phyloP scores from a whole-genome alignment of 1,140 invertebrate genomes.

The Oscheius sp. region DNA sequence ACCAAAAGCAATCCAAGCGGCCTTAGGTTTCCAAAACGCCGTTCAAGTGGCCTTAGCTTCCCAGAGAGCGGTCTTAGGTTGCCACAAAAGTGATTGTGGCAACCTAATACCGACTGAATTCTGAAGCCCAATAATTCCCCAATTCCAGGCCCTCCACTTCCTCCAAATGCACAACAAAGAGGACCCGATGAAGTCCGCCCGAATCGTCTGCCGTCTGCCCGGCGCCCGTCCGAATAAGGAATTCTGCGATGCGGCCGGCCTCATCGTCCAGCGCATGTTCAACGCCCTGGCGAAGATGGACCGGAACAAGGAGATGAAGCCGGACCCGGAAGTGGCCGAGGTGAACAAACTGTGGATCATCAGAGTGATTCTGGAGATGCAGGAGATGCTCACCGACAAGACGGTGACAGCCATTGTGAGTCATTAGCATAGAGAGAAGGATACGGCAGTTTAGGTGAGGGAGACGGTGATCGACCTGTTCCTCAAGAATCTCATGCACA shows the following conservation, averaged over 20 bases:
- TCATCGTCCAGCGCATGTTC: slow-evolving; percentile 63
- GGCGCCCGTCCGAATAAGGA: slow-evolving; percentile 36
- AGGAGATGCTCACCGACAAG: slow-evolving; percentile 56
- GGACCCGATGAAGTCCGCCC: slow-evolving; percentile 20
- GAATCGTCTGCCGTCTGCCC: slow-evolving; percentile 25
- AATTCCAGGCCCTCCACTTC: slow-evolving; percentile 59
- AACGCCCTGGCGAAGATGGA: slow-evolving; percentile 62
- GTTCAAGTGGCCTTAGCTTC: too few species aligned
- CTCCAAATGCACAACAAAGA: slow-evolving; percentile 46
- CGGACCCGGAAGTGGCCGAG: slow-evolving; percentile 57
- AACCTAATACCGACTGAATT: slow-evolving; percentile 16
- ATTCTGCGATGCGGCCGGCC: slow-evolving; percentile 58
- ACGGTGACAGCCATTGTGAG: slow-evolving; percentile 2
- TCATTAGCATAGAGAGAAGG: background rate
- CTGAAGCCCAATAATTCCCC: slow-evolving; percentile 16
- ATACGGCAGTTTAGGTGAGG: slow-evolving; percentile 37
- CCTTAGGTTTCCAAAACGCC: too few species aligned
- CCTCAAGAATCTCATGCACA: slow-evolving; percentile 61
- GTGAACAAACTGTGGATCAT: slow-evolving; percentile 55
- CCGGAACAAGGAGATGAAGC: slow-evolving; percentile 58
- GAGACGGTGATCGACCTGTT: slow-evolving; percentile 55
- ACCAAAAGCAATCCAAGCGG: too few species aligned
- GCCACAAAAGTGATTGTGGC: too few species aligned
- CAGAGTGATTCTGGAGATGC: slow-evolving; percentile 55
- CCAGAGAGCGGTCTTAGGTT: too few species aligned